A percentile compares a stretch with the other conserved stretches of the same genome.
These are phyloP conservation scores for Scolopax rusticola DNA, from an alignment of 2,797 vertebrate genomes.

Conservation along the genomic window DNA sequence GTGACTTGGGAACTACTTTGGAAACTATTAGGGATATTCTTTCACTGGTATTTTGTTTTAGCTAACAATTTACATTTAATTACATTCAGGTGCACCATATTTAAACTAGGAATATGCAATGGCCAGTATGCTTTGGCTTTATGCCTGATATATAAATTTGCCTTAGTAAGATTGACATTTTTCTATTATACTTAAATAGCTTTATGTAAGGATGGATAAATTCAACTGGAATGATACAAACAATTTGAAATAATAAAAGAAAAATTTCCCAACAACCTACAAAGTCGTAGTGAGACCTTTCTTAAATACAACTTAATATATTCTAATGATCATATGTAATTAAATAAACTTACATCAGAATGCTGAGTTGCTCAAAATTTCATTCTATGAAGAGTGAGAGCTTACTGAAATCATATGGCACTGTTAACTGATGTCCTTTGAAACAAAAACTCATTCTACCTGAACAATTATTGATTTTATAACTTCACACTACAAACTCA, in stretches of 20 bases:
- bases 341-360: neutral
- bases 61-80: neutral
- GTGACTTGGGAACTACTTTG: neutral
- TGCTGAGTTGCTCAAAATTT: neutral
- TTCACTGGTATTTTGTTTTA: neutral
- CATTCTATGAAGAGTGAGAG: neutral
- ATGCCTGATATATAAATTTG: neutral
- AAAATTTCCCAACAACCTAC: neutral
- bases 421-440: neutral
- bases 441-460: neutral
- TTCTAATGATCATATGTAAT: neutral
- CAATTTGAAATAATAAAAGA: neutral
- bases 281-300: neutral
- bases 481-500: neutral
- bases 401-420: neutral
- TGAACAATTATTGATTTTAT: neutral
- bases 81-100: neutral
- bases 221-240: neutral
- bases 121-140: neutral
- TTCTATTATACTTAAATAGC: neutral
- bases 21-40: neutral
- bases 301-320: neutral
- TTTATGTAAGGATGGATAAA: neutral
- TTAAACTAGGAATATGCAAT: neutral
- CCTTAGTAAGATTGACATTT: neutral